Conservation (phyloP, 2,797 vertebrate species). For the Danio albolineatus region DNA sequence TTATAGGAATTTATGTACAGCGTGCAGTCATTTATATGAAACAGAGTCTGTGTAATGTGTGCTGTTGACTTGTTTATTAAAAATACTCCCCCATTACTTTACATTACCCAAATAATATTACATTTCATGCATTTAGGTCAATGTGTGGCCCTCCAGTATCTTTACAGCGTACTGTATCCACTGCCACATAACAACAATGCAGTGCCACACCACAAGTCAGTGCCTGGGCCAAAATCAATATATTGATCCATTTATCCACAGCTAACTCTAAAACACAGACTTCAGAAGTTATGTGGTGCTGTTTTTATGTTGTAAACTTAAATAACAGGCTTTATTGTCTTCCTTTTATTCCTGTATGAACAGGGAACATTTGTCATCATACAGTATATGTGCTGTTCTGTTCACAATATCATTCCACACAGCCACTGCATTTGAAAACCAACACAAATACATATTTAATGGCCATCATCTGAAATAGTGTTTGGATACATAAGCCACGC, state of each 20-base stretch:
- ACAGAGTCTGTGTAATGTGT: neutral
- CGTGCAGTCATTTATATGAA: neutral
- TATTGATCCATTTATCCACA: slow-evolving; percentile 17
- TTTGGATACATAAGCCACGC: neutral
- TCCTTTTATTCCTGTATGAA: neutral
- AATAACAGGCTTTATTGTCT: slow-evolving; percentile 18
- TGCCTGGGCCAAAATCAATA: slow-evolving; percentile 14
- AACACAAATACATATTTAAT: neutral
- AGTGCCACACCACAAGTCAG: neutral
- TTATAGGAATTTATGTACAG: no score
- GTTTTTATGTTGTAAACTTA: neutral
- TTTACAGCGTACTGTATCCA: neutral
- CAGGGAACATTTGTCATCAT: slow-evolving; percentile 12
- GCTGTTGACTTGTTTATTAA: neutral
- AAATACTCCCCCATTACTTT: neutral
- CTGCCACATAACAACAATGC: neutral
- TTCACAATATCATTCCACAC: neutral
- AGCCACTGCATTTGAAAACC: neutral
- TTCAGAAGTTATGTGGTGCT: neutral
- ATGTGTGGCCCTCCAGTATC: slow-evolving; percentile 1
- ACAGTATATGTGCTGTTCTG: neutral
- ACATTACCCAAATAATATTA: neutral
- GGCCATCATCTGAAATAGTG: neutral
- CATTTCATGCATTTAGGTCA: neutral
- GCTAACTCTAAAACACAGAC: neutral